phyloP scores from a whole-genome alignment of 2,113 vertebrate genomes.

The Corynorhinus townsendii region DNA sequence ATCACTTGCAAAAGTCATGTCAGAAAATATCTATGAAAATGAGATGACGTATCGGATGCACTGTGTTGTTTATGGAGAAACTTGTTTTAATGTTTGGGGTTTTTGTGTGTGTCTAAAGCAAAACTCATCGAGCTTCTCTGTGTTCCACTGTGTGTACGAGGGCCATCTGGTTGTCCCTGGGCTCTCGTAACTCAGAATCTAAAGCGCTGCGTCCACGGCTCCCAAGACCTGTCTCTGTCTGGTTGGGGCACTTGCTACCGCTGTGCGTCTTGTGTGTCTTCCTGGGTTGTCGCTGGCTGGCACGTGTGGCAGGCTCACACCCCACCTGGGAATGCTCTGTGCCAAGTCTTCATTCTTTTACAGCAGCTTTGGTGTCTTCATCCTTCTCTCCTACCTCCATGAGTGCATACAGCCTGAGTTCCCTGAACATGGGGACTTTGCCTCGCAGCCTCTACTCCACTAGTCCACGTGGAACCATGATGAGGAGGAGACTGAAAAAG shows the following conservation, averaged over 20 bases:
- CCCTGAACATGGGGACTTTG: conserved; percentile 95
- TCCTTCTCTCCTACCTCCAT: conserved; percentile 98
- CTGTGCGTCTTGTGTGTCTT: conserved; percentile 53
- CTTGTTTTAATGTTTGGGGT: conserved; percentile 1
- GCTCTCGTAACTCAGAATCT: background rate
- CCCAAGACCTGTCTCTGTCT: background rate
- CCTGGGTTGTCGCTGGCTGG: conserved; percentile 57
- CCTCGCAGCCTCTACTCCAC: conserved; percentile 97
- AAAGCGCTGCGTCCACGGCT: background rate
- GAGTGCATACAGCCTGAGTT: conserved; percentile 98
- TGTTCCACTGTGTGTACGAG: background rate
- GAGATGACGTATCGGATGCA: conserved; percentile 31
- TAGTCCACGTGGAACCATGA: conserved; percentile 95
- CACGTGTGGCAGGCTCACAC: conserved; percentile 42
- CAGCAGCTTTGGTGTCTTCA: conserved; percentile 91
- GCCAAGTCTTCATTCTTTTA: conserved; percentile 80
- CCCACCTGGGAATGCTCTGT: conserved; percentile 56
- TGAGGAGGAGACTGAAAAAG: conserved; percentile 96
- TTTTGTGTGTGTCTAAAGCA: background rate
- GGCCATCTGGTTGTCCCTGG: background rate
- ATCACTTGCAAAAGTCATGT: conserved; percentile 55
- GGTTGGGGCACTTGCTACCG: background rate
- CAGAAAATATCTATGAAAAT: conserved; percentile 69
- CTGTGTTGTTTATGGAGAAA: conserved; percentile 17
- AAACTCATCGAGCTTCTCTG: conserved; percentile 11